phyloP scores from a whole-genome alignment of 1,140 invertebrate species.

The Protaetia brevitarsis region DNA sequence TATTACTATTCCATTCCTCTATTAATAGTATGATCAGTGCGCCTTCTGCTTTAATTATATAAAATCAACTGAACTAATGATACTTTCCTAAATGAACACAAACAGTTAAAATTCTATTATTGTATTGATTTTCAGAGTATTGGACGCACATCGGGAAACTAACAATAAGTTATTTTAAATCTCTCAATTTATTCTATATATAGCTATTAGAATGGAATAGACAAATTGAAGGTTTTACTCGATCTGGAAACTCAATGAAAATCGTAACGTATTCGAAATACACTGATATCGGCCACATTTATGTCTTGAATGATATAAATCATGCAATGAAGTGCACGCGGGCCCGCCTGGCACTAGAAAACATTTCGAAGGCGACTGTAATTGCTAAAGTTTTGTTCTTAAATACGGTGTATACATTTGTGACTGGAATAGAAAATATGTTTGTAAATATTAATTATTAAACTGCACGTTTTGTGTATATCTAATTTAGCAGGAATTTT shows the following conservation, averaged over 20 bases:
- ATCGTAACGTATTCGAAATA: constrained; percentile 18
- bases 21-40: no score
- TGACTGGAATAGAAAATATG: no score
- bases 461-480: no score
- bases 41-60: no score
- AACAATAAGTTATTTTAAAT: background rate
- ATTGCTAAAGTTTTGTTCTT: no score
- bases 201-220: background rate
- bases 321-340: constrained; percentile 27
- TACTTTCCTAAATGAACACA: no score
- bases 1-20: no score
- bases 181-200: background rate
- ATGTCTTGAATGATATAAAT: constrained; percentile 26
- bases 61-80: no score
- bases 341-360: constrained; percentile 24
- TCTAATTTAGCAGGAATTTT: no score
- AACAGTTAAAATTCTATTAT: background rate
- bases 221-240: background rate
- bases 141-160: background rate
- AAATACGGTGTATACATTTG: no score
- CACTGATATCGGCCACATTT: background rate
- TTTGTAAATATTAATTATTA: no score
- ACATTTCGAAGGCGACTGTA: no score
- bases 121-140: background rate
- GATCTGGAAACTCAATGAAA: background rate